Evolutionary conservation across 2,113 vertebrate genomes (phyloP), one percentile per base, ranked within the genome.

Genomic region (Protobothrops mucrosquamatus): DNA sequence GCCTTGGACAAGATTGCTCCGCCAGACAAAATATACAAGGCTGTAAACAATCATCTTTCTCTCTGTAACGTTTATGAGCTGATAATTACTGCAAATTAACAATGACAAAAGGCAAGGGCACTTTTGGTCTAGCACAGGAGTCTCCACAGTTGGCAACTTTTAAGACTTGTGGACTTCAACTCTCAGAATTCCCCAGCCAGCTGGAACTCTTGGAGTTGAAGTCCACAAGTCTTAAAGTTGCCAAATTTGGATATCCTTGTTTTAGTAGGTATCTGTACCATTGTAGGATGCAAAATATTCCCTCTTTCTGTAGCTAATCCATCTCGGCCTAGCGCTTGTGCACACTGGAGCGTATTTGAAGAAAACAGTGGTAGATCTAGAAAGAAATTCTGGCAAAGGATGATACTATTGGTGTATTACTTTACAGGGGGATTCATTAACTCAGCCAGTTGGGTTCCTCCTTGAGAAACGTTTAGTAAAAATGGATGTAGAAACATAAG

Each of bases 1-100:
- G 34, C 90, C 95, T 95, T 93, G 85, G 87, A 61, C 1, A 1
- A 92, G 91, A 69, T n/a, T 91, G 6, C 46, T 86, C 22, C 15
- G 90, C 48, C 2, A 94, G 57, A 95, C 92, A 86, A 95, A 74
- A 74, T 87, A 57, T 0, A 69, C 39, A 87, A 94, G 57, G 89
- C 93, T 85, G 54, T 93, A 39, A 89, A 59, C 56, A 92, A 69
- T 64, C 0, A 1, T 54, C 93, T 10, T 89, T 94, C 89, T 91
- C 3, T 3, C 85, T 57, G 4, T 88, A 91, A 18, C 12, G 26
- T 87, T 89, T 61, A 87, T 94, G 88, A 92, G 92, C 57, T 48
- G 55, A 52, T 11, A 94, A 81, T 22, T 61, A 59, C 51, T 89
- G 20, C 10, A 93, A 90, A 92, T 46, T 92, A 48, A 26, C 39